Percentiles rank a stretch among this genome's conserved stretches.
Conservation (phyloP, 2,797 vertebrate species). For the Coregonus suidteri region DNA sequence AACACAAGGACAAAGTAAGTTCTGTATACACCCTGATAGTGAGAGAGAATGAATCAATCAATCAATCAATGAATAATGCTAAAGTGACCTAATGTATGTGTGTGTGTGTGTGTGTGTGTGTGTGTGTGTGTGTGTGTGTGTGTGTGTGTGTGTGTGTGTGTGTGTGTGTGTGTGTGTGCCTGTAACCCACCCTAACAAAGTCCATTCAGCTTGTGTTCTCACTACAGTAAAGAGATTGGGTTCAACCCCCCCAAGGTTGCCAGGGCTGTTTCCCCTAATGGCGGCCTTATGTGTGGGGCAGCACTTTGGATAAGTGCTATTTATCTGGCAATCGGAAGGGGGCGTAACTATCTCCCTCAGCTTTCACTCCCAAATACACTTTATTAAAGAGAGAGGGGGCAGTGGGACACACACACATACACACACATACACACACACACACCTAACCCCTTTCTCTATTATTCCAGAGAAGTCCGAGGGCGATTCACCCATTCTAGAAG, state of each 20-base stretch:
- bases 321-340: conserved; percentile 26
- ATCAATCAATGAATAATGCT: too few relatives aligned
- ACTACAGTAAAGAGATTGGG: conserved; percentile 26
- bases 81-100: too few relatives aligned
- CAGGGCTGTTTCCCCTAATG: conserved; percentile 6
- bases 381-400: conserved; percentile 14
- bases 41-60: background rate
- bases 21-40: background rate
- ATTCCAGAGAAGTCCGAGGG: conserved; percentile 20
- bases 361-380: conserved; percentile 9
- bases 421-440: conserved; percentile 9
- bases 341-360: conserved; percentile 18
- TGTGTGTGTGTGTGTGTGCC: background rate
- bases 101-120: background rate
- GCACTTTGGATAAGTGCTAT: conserved; percentile 31
- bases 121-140: too few relatives aligned
- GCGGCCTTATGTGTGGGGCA: conserved; percentile 4
- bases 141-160: too few relatives aligned
- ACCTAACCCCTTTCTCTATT: conserved; percentile 10
- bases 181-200: background rate
- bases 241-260: conserved; percentile 19
- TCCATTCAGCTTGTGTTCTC: conserved; percentile 1
- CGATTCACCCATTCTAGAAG: background rate
- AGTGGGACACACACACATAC: background rate
- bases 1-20: too few relatives aligned